Conservation (phyloP, 2,113 vertebrate genomes). For the Nyctibius bracteatus region DNA sequence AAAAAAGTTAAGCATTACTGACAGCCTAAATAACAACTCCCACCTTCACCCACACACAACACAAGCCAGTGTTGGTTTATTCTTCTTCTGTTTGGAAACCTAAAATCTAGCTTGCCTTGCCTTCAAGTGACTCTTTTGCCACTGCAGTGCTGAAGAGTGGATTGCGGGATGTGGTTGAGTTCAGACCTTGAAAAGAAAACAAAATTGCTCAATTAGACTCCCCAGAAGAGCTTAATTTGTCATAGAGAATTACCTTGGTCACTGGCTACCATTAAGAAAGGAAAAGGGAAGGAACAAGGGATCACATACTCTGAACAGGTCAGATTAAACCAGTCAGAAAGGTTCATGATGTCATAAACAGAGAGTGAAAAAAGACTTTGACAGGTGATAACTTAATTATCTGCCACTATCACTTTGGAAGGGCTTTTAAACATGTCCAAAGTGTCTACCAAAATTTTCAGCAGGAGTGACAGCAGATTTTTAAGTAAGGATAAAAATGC, state of each 20-base stretch:
- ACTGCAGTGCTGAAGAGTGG: not conserved
- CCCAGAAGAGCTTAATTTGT: conserved; percentile 61
- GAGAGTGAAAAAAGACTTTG: conserved; percentile 4
- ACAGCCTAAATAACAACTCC: not conserved
- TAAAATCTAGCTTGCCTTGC: not conserved
- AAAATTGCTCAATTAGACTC: conserved; percentile 61
- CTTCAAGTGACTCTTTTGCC: not conserved
- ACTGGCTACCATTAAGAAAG: conserved; percentile 21
- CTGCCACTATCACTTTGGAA: conserved; percentile 73
- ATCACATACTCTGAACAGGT: conserved; percentile 16
- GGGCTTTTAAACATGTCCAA: conserved; percentile 73
- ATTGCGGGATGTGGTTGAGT: conserved; percentile 23
- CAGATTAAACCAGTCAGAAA: conserved; percentile 41
- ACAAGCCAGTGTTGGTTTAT: not conserved
- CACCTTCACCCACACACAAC: accelerated
- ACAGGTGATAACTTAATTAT: conserved; percentile 76
- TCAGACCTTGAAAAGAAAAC: conserved; percentile 50
- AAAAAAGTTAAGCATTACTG: not conserved
- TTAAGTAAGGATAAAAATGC: conserved; percentile 78
- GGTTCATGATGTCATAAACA: conserved; percentile 51
- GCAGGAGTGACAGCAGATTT: conserved; percentile 70
- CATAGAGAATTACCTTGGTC: conserved; percentile 55
- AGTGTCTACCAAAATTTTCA: conserved; percentile 75
- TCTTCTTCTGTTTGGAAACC: not conserved
- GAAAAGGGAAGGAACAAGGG: not conserved